Evolutionary conservation across 2,113 vertebrate genomes (phyloP), one percentile per base, ranked within the genome.

Genomic region (Tapirus terrestris): DNA sequence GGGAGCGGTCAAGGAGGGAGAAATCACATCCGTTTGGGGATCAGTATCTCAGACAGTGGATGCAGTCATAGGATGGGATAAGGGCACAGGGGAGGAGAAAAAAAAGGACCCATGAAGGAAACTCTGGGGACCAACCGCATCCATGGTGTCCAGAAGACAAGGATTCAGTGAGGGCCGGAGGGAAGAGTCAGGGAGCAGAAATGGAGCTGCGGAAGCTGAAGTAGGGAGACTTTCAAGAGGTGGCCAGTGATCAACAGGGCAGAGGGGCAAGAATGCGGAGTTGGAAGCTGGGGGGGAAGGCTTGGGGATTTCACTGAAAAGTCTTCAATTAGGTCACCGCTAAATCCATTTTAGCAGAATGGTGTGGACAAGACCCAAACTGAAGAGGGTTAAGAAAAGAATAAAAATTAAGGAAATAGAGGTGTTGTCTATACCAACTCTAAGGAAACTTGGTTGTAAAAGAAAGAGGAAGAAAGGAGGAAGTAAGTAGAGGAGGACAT

Each of bases 211-310:
- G 7, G 45, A 33, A 72, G 43, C 25, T 43, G 29, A 27, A 5
- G 31, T 3, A 36, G 65, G 33, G 6, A 2, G n/a, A 68, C 21
- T 27, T 56, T 60, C 61, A 20, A 20, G 39, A 27, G 29, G 21
- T 33, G 29, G 9, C 14, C 56, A 7, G 70, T 0, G 8, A 25
- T 21, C 86, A 13, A 0, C 0, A 2, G 17, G 6, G 63, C 33
- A 33, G 63, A 51, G 45, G n/a, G 48, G 51, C 39, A 45, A 20
- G 51, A 25, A 68, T 0, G 0, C 0, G 0, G 23, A 61, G 16
- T 33, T 4, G 11, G n/a, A 48, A 61, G 56, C 31, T 45, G 48
- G 16, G 77, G 18, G 45, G 14, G 45, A 21, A 39, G 60, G 14
- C 23, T 77, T 0, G 0, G 13, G 21, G 53, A 33, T 51, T 29